Conservation (phyloP, 92 coral and sea anemone genomes). For the Chrysogorgia sp. region DNA sequence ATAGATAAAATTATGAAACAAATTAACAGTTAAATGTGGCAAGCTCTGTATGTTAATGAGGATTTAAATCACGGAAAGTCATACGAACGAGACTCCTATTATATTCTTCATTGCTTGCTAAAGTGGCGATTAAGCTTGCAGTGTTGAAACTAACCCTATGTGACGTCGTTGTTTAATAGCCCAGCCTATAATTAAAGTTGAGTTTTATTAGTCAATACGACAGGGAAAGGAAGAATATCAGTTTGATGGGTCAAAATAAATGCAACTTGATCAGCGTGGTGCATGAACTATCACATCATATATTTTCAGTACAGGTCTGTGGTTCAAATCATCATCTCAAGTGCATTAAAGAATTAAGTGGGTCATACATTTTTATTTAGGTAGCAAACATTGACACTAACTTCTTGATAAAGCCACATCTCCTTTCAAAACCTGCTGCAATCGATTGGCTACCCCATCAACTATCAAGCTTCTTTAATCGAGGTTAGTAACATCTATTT, state of each 20-base stretch:
- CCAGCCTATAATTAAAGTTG: too few species aligned
- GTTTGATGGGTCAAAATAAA: too few species aligned
- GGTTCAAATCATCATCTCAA: slow-evolving; percentile 66
- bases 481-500: too few species aligned
- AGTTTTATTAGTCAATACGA: too few species aligned
- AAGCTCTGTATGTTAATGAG: slow-evolving; percentile 26
- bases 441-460: too few species aligned
- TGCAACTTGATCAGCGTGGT: slow-evolving; percentile 54
- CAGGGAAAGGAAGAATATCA: too few species aligned
- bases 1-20: neutral
- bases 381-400: too few species aligned
- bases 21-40: neutral
- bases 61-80: slow-evolving; percentile 55
- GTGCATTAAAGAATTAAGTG: neutral
- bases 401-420: too few species aligned
- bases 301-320: slow-evolving; percentile 72
- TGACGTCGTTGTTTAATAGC: too few species aligned
- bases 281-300: slow-evolving; percentile 56
- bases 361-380: neutral
- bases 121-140: neutral
- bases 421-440: too few species aligned
- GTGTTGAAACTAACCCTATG: too few species aligned
- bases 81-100: slow-evolving; percentile 76
- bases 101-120: slow-evolving; percentile 46
- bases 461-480: too few species aligned